Evolutionary conservation across 2,797 vertebrate species (phyloP), one percentile per base, ranked within the genome.

Genomic region (Amblyraja radiata): DNA sequence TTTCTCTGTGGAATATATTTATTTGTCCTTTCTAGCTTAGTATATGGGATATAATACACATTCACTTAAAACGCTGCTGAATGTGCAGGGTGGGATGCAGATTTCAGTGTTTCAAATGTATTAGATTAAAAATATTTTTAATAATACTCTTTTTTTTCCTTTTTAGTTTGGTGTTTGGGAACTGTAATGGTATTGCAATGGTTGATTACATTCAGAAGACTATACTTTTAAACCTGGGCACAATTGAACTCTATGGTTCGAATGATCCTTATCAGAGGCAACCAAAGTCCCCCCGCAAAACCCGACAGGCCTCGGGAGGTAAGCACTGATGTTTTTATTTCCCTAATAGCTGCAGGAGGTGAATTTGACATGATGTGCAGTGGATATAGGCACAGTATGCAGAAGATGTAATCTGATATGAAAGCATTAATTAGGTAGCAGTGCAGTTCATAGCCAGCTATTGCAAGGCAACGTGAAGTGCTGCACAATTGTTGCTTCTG

Each of bases 131-230:
- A 23, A 54, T 92, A 13, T 74, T 92, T 25, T 92, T 93, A 1
- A 93, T 63, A 63, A 93, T 90, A 46, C 79, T 65, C 71, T 94
- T 25, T 36, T 6, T 93, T 78, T 91, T 86, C 93, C 54, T 93
- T 94, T 94, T 84, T 95, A 99, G 99, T 94, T 98, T 99, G 96
- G 98, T 98, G 95, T 99, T 99, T 97, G 99, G 99, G 94, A 99
- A 99, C 95, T 98, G 97, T 93, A 99, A 98, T 80, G 98, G 99
- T 94, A 97, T 99, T 95, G 98, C 98, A 0, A 97, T 99, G 95
- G 98, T 99, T 94, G 99, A 99, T 97, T 99, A 98, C 95, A 95
- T 99, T 93, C 99, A 99, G 97, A 99, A 99, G 96, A 97, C 98
- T 0, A 97, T 98, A 10, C 96, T 99, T 8, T 97, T 99, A 93